Conservation (phyloP, 1,140 invertebrate species). For the Cyphomyrmex costatus region DNA sequence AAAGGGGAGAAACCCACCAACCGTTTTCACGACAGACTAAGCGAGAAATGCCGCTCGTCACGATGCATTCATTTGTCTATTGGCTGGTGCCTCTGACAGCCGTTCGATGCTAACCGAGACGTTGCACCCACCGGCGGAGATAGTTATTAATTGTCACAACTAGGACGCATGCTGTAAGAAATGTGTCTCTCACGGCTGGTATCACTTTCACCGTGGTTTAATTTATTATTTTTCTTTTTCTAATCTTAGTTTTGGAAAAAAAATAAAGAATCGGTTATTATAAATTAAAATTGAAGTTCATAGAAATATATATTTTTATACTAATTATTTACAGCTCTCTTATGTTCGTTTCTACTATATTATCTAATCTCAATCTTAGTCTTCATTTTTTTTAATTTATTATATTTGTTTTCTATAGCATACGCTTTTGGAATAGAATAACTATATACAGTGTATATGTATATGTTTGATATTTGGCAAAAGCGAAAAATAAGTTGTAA, state of each 20-base stretch:
- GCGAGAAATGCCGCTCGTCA: conserved; percentile 86
- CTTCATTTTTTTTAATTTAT: too few species aligned
- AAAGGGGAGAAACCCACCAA: conserved; percentile 80
- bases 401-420: too few species aligned
- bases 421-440: too few species aligned
- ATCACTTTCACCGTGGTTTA: background rate
- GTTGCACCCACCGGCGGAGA: conserved; percentile 54
- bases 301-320: too few species aligned
- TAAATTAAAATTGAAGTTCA: background rate
- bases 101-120: conserved; percentile 50
- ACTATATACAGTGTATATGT: too few species aligned
- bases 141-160: conserved; percentile 72
- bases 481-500: too few species aligned
- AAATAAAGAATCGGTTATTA: background rate
- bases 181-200: background rate
- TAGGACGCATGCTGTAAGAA: conserved; percentile 13
- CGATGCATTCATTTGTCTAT: conserved; percentile 85
- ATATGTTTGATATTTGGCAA: too few species aligned
- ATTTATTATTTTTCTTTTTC: background rate
- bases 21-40: conserved; percentile 84
- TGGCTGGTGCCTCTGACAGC: conserved; percentile 61
- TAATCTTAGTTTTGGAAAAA: background rate
- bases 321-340: too few species aligned
- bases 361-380: too few species aligned
- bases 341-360: too few species aligned